phyloP scores from a whole-genome alignment of 1,140 invertebrate genomes.

The Penaeus indicus region DNA sequence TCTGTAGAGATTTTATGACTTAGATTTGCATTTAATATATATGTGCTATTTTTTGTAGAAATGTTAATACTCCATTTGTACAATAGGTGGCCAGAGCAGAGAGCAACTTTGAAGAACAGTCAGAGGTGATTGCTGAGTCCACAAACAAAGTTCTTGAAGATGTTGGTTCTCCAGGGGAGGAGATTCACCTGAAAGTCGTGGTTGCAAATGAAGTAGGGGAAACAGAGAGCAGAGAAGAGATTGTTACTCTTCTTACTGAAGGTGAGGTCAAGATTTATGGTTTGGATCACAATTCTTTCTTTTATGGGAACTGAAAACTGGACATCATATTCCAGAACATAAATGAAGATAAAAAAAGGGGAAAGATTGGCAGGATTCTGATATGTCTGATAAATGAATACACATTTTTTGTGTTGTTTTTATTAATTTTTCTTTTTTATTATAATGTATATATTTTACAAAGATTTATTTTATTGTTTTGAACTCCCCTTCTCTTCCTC shows the following conservation, averaged over 20 bases:
- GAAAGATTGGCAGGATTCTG: too few relatives aligned
- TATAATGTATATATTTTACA: too few relatives aligned
- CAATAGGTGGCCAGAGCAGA: constrained; percentile 37
- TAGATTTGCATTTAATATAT: too few relatives aligned
- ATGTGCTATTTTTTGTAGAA: neutral
- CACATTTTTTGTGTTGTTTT: too few relatives aligned
- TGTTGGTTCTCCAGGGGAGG: constrained; percentile 40
- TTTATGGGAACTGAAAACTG: neutral
- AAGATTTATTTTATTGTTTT: too few relatives aligned
- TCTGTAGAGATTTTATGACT: too few relatives aligned
- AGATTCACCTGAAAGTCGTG: constrained; percentile 37
- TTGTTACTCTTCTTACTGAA: constrained; percentile 37
- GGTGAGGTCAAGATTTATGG: constrained; percentile 38
- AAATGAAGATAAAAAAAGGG: too few relatives aligned
- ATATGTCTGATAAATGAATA: too few relatives aligned
- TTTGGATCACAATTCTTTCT: neutral
- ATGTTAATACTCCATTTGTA: neutral
- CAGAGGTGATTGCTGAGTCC: constrained; percentile 16
- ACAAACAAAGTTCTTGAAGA: constrained; percentile 47
- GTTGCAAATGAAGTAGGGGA: constrained; percentile 46
- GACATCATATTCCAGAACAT: neutral
- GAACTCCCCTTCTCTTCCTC: too few relatives aligned
- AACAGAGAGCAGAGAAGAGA: constrained; percentile 34
- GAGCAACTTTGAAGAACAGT: constrained; percentile 37
- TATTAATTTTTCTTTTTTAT: too few relatives aligned